phyloP scores from a whole-genome alignment of 2,113 vertebrate species.

The Callocephalon fimbriatum region DNA sequence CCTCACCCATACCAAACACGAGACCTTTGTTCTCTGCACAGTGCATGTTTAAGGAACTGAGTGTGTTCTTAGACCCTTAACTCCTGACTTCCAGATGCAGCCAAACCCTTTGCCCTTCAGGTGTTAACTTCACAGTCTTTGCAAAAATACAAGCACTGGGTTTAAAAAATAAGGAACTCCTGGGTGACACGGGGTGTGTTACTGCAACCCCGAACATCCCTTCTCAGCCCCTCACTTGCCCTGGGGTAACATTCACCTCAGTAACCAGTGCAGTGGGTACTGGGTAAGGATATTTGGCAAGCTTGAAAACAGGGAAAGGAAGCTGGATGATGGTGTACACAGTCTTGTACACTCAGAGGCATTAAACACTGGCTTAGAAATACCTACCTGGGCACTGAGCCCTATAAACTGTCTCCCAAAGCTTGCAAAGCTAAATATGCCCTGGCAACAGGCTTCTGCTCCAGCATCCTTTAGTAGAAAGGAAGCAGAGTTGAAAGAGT shows the following conservation, averaged over 20 bases:
- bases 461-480: background rate
- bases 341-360: background rate
- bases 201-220: background rate
- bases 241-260: background rate
- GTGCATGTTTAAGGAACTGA: background rate
- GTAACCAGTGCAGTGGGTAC: background rate
- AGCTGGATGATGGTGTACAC: background rate
- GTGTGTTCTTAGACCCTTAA: background rate
- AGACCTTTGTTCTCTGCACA: background rate
- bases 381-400: background rate
- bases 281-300: background rate
- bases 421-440: background rate
- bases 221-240: background rate
- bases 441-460: background rate
- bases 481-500: no score
- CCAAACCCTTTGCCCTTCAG: background rate
- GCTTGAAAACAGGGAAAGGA: background rate
- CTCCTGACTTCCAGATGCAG: background rate
- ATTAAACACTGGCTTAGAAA: background rate
- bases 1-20: background rate
- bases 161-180: background rate
- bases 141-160: background rate
- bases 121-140: background rate
- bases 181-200: background rate
- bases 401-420: background rate